Evolutionary conservation across 2,888 invertebrate species (phyloP), one percentile per base, ranked within the genome.

Genomic region (Amblyjoppa fuscipennis): DNA sequence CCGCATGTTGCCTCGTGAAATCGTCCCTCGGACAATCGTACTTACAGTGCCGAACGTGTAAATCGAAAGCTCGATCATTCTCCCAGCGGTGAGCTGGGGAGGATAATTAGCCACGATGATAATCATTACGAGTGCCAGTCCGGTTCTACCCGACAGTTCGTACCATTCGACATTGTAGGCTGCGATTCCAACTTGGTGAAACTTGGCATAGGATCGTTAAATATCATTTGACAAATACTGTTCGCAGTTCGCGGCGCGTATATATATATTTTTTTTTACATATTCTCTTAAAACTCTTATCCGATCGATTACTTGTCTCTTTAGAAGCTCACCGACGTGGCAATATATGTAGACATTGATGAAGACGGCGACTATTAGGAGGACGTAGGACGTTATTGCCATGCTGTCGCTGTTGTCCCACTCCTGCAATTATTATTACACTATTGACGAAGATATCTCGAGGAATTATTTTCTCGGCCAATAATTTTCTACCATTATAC

Each of bases 311-410:
- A 92, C 92, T 89, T 92, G 86, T 76, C 92, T 90, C 0, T 87
- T 88, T 5, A 92, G 84, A 34, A 91, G 81, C 81, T 93, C 91
- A 0, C 93, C 93, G 41, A 85, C 80, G 16, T 81, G 71, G 53
- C 87, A 87, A 69, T 82, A 81, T 31, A 87, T 73, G 38, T 82
- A 84, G 38, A 86, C 81, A 69, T 85, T 84, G 51, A 85, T 84
- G 11, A 49, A 82, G 25, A 87, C 61, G 3, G 84, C 79, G 1
- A 85, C 13, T 4, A 85, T 73, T 1, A 85, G 20, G 6, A 77
- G 34, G 41, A 84, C 68, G 53, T 86, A 86, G 5, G 84, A 81
- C 28, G 86, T 31, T 4, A 84, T 80, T 9, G 74, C 81, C 3
- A 87, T 45, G 7, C 80, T 51, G 56, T 85, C 78, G 20, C 81